These are phyloP conservation scores for Ophthalmolycus amberensis DNA, from an alignment of 2,113 vertebrate genomes.

Conservation along the genomic window DNA sequence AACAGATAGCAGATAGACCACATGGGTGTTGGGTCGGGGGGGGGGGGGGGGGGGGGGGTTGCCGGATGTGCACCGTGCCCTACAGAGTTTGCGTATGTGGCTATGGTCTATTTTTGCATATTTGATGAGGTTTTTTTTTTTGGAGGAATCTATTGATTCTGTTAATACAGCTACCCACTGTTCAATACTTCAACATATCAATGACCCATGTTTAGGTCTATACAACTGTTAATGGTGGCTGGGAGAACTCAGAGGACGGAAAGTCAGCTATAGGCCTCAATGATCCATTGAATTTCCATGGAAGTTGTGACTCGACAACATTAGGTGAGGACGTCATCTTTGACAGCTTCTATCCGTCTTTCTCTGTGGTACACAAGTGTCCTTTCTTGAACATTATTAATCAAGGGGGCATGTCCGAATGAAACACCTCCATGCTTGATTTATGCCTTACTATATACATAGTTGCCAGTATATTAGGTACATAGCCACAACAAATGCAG, in stretches of 20 bases:
- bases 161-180: constrained; percentile 36
- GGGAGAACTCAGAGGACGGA: constrained; percentile 7
- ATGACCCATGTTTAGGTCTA: constrained; percentile 21
- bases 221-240: constrained; percentile 1
- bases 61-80: constrained; percentile 38
- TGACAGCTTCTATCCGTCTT: not conserved
- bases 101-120: constrained; percentile 62
- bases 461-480: not conserved
- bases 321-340: constrained; percentile 4
- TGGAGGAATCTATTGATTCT: constrained; percentile 57
- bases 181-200: constrained; percentile 55
- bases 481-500: not conserved
- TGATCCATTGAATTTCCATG: constrained; percentile 29
- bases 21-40: constrained; percentile 5
- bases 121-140: no score
- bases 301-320: constrained; percentile 8
- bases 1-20: constrained; percentile 13
- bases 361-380: not conserved
- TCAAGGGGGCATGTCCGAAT: not conserved
- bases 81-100: constrained; percentile 6
- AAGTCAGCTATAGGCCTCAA: not conserved
- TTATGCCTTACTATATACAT: not conserved
- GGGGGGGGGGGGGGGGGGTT: constrained; percentile 8
- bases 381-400: not conserved
- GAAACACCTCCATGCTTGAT: not conserved